Evolutionary conservation across 2,797 vertebrate genomes (phyloP).

Genomic region (Darevskia mixta): DNA sequence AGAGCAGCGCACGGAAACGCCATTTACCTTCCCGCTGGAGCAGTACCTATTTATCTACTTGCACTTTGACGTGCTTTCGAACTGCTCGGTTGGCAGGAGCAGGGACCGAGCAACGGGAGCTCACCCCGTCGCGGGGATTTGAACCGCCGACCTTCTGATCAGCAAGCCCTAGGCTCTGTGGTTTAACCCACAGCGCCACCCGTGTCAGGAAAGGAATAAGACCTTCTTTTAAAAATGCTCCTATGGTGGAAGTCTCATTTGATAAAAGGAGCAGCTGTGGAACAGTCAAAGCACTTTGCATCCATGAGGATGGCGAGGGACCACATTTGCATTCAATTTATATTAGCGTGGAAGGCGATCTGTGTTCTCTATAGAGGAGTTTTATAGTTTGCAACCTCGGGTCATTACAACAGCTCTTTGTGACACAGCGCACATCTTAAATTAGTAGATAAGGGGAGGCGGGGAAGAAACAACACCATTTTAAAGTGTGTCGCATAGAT

Average conservation of each 20-base stretch:
- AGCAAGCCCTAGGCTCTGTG: too few species aligned
- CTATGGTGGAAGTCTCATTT: background rate
- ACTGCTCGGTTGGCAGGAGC: too few species aligned
- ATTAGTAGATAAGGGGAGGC: slow-evolving; percentile 57
- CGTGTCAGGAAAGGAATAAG: background rate
- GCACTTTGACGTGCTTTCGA: too few species aligned
- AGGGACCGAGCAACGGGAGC: too few species aligned
- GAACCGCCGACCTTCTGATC: too few species aligned
- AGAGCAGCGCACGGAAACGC: too few species aligned
- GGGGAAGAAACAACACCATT: slow-evolving; percentile 56
- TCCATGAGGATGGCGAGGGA: background rate
- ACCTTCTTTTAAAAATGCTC: background rate
- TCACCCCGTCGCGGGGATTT: too few species aligned
- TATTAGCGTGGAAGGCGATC: background rate
- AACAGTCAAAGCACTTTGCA: background rate
- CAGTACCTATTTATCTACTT: too few species aligned
- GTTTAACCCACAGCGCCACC: too few species aligned
- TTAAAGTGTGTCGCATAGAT: slow-evolving; percentile 48
- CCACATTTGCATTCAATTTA: too few species aligned
- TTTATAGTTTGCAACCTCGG: background rate
- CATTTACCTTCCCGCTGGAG: too few species aligned
- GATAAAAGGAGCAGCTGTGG: background rate
- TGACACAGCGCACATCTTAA: background rate
- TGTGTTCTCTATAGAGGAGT: slow-evolving; percentile 1
- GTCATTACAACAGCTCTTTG: slow-evolving; percentile 1